Conservation (phyloP, 2,888 invertebrate species). For the Linyphia triangularis region DNA sequence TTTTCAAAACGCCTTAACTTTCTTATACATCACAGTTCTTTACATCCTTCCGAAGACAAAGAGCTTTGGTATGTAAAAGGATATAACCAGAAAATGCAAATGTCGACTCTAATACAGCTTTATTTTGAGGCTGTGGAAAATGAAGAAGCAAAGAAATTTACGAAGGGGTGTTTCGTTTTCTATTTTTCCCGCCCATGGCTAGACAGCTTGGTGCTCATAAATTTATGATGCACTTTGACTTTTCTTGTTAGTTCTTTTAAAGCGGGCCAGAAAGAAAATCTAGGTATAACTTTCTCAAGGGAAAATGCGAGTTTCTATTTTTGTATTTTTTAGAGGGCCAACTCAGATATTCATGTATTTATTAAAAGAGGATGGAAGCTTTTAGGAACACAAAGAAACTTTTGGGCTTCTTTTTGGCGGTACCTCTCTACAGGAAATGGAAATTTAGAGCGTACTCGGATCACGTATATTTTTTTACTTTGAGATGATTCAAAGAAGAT, state of each 20-base stretch:
- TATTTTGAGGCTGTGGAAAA: conserved; percentile 17
- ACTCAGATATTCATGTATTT: conserved; percentile 61
- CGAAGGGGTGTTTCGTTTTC: conserved; percentile 42
- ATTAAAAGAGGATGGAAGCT: conserved; percentile 49
- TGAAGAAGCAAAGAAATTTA: not conserved
- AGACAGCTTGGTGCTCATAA: conserved; percentile 34
- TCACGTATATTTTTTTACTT: not conserved
- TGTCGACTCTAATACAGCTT: conserved; percentile 20
- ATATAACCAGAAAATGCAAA: conserved; percentile 42
- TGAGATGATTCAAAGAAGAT: not conserved
- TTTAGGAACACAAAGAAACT: conserved; percentile 44
- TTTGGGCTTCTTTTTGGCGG: not conserved
- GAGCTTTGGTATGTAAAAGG: not conserved
- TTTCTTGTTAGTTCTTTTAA: conserved; percentile 38
- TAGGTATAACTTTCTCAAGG: conserved; percentile 20
- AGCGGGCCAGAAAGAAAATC: not conserved
- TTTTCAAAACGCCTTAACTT: not conserved
- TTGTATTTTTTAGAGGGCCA: not conserved
- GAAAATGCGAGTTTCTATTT: not conserved
- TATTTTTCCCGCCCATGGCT: not conserved
- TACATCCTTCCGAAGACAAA: not conserved
- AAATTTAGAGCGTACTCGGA: not conserved
- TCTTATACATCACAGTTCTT: not conserved
- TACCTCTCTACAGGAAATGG: not conserved
- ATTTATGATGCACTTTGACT: conserved; percentile 65